Evolutionary conservation across 2,113 vertebrate species (phyloP), one percentile per base, ranked within the genome.

Genomic region (Maccullochella peelii): DNA sequence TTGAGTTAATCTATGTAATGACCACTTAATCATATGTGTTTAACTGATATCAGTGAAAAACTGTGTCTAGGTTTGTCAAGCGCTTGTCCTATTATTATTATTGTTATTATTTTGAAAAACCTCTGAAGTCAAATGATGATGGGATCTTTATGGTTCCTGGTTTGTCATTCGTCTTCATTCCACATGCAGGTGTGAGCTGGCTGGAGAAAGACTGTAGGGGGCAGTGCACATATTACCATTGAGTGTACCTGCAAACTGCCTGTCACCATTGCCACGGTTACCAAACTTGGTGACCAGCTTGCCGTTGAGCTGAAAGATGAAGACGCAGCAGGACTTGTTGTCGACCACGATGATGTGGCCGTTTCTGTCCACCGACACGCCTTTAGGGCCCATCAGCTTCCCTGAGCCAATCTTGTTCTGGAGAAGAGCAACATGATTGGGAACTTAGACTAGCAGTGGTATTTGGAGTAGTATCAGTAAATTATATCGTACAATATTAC

Each of bases 331-430:
- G 8, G 98, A 95, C 94, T 99, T 99, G 94, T 99, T 99, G 94
- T 99, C 98, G 74, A 99, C 98, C 70, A 99, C 97, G 25, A 99
- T 98, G 84, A 99, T 95, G 95, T 99, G 98, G 25, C 98, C 98
- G 0, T 99, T 99, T 47, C 96, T 96, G 95, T 99, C 97, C 91
- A 99, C 98, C 0, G 98, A 97, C 74, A 99, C 97, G 3, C 98
- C 98, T 92, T 99, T 99, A 33, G 98, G 98, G 40, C 98, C 98
- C 98, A 99, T 97, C 87, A 99, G 95, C 91, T 99, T 99, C 86
- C 98, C 98, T 0, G 97, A 98, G 80, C 98, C 98, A 6, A 99
- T 97, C 94, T 99, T 99, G 74, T 95, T 95, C 98, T 99, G 88
- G 68, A 84, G 4, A 44, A 61, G 14, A 67, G 10, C 6, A 7